Percentiles rank a stretch among this genome's conserved stretches.
phyloP scores from a whole-genome alignment of 1,140 invertebrate species.

The Drosophila willistoni region DNA sequence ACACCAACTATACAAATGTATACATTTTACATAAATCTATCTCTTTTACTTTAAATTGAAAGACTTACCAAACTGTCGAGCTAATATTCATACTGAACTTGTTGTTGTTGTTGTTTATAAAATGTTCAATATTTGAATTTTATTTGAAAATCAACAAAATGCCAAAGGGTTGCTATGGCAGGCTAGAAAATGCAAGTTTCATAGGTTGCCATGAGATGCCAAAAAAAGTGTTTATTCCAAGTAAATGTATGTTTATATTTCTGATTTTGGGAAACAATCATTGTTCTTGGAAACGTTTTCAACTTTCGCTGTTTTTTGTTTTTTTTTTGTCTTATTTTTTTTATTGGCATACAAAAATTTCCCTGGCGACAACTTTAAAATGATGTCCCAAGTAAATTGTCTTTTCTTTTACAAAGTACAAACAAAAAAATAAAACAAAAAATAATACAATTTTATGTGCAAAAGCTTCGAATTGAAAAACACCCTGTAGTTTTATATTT shows the following conservation, averaged over 20 bases:
- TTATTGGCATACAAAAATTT: constrained; percentile 12
- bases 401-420: constrained; percentile 1
- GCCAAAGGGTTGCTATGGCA: constrained; percentile 45
- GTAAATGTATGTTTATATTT: too few species aligned
- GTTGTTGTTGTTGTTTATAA: constrained; percentile 3
- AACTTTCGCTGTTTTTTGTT: background rate
- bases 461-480: too few species aligned
- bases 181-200: background rate
- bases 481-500: too few species aligned
- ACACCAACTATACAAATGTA: constrained; percentile 42
- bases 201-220: too few species aligned
- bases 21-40: background rate
- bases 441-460: too few species aligned
- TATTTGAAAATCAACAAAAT: constrained; percentile 22
- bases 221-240: too few species aligned
- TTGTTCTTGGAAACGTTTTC: too few species aligned
- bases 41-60: too few species aligned
- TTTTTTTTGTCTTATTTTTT: background rate
- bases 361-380: constrained; percentile 29
- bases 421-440: constrained; percentile 3
- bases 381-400: background rate
- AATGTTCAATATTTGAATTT: background rate
- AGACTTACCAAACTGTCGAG: constrained; percentile 54
- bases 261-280: too few species aligned
- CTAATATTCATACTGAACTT: constrained; percentile 61